Base-by-base conservation (phyloP, 2,113 vertebrate species). In the Panthera uncia region DNA sequence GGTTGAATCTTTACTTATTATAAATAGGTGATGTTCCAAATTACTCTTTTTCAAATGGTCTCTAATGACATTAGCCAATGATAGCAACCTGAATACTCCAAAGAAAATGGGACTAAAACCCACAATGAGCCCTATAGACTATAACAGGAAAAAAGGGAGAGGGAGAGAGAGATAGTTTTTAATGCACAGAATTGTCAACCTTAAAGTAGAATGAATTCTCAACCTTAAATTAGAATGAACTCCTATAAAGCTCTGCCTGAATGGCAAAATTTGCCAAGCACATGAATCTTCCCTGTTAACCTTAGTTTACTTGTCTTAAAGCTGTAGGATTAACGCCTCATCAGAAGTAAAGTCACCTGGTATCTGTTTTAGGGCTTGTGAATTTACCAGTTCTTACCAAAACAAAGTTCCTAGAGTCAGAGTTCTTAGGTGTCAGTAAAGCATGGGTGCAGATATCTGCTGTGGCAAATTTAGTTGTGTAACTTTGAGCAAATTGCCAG, bases 1-100 rank as follows among this genome's bases (percentile, higher is more conserved):
- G 79, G 48, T 31, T 94, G 88, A 94, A 83, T 69, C 8, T 73
- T 48, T 69, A 65, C 36, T 96, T 94, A 36, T 87, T 93, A 93
- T 69, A 97, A 94, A 92, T 41, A 83, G 29, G 92, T 74, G 94
- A 80, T 91, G 50, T 82, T 68, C 57, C 79, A 71, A 94, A 89
- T 95, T 95, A 76, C 50, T 66, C 68, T 85, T 57, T 38, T 79
- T 82, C 25, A 78, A 81, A 96, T 50, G 68, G 15, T 85, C 27
- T 93, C 41, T 95, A 95, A 73, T 57, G 89, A 63, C 73, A 68
- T 73, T 50, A 86, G 66, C 33, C 68, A 89, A 57, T 88, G 82
- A 93, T 50, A 82, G 66, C 79, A 92, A 83, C 38, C 63, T 21
- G 65, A 96, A 92, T 36, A 65, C 61, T 92, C 73, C 68, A 79